Evolutionary conservation across 2,113 vertebrate species (phyloP), one percentile per base, ranked within the genome.

Genomic region (Polyodon spathula): DNA sequence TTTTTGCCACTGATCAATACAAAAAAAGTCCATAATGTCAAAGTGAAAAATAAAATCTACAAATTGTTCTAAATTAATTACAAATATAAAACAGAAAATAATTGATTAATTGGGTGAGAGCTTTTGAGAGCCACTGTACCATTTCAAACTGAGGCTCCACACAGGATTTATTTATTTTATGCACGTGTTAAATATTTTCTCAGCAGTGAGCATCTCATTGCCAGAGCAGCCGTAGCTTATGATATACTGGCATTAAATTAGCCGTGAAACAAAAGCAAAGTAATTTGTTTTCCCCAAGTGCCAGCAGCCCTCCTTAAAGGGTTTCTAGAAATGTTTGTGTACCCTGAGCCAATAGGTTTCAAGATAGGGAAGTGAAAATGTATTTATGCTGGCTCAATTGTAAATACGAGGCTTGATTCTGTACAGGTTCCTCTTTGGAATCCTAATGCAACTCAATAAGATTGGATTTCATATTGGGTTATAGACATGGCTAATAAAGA

Each of bases 321-420:
- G 85, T 87, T 85, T 88, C 86, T 88, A 83, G 84, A 87, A 85
- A 84, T 81, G 81, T 87, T 85, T 77, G 80, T 83, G 86, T 77
- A 77, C 83, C 81, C 83, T 83, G 79, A 86, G 86, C 82, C 85
- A 84, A 84, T 83, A 84, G 78, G 84, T 87, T 87, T 82, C 76
- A 82, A 84, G 85, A 81, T 76, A 77, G 80, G 74, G 81, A 84
- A 83, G 82, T 73, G 82, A 86, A 86, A 84, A 87, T 84, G 82
- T 87, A 88, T 86, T 76, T 84, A 83, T 80, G 64, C 66, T 73
- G 79, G 80, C 76, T 79, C 77, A 80, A 82, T 82, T 60, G 80
- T 81, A 81, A 75, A 75, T 83, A 77, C 74, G 62, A 64, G 68
- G 76, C 70, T 76, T 86, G 86, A 87, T 87, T 84, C 84, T 86